Conservation (phyloP, 2,888 invertebrate species). For the Caenorhabditis zanzibari region DNA sequence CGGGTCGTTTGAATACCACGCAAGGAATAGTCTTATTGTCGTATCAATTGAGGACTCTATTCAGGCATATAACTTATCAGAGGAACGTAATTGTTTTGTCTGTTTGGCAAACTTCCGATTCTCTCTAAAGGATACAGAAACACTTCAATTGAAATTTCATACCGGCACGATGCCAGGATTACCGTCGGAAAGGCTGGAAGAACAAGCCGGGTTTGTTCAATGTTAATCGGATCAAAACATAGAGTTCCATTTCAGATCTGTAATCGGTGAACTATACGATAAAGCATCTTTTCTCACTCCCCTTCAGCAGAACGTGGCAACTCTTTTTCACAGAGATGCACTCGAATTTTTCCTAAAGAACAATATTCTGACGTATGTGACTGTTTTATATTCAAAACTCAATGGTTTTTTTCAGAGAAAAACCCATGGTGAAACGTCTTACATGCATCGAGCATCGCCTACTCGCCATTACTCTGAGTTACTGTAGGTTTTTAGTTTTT, state of each 20-base stretch:
- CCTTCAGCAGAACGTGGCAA: conserved; percentile 17
- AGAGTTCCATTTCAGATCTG: neutral
- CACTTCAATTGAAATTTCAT: neutral
- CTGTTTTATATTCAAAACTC: neutral
- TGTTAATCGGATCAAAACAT: neutral
- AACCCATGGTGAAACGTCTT: neutral
- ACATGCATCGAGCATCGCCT: neutral
- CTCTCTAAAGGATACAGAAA: neutral
- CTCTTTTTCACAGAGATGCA: conserved; percentile 17
- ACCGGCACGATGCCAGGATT: conserved; percentile 1
- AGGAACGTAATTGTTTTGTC: neutral
- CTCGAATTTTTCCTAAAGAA: neutral
- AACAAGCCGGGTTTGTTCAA: neutral
- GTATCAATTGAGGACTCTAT: conserved; percentile 7
- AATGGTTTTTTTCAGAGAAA: conserved; percentile 1
- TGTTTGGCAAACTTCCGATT: neutral
- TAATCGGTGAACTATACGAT: conserved; percentile 8
- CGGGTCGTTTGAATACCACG: conserved; percentile 4
- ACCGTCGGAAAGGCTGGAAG: neutral
- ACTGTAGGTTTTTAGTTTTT: neutral
- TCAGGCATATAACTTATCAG: neutral
- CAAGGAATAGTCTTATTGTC: conserved; percentile 16
- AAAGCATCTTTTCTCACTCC: conserved; percentile 8
- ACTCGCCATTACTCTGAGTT: neutral
- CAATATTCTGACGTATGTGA: neutral